Percentiles rank a stretch among this genome's conserved stretches.
Evolutionary conservation across 1,140 invertebrate species (phyloP).

Genomic region (Theocolax elegans): DNA sequence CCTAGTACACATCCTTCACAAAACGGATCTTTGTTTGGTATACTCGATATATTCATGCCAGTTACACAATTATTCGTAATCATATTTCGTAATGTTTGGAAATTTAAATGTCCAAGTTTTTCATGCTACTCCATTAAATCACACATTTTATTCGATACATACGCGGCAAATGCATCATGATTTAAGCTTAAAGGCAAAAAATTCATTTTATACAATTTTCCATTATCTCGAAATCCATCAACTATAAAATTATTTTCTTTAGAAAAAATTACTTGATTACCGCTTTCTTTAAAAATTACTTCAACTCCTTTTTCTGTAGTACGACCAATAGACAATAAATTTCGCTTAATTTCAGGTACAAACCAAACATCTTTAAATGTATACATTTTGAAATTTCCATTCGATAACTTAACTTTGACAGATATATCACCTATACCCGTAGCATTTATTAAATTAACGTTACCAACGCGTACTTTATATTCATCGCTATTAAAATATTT

Average conservation of each 20-base stretch:
- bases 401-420: too few species aligned
- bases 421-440: too few species aligned
- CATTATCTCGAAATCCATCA: constrained; percentile 2
- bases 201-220: background rate
- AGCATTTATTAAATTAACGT: background rate
- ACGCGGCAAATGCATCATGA: too few species aligned
- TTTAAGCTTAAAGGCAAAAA: background rate
- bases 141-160: too few species aligned
- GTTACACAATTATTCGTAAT: constrained; percentile 32
- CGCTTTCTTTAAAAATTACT: constrained; percentile 30
- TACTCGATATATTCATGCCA: background rate
- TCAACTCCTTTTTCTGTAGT: constrained; percentile 35
- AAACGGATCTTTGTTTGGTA: constrained; percentile 29
- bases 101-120: constrained; percentile 43
- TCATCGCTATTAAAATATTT: background rate
- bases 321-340: too few species aligned
- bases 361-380: background rate
- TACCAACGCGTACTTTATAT: background rate
- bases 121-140: constrained; percentile 42
- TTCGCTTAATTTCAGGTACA: too few species aligned
- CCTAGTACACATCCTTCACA: constrained; percentile 30
- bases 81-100: constrained; percentile 36
- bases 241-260: too few species aligned
- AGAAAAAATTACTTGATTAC: background rate
- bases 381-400: background rate